Conservation (phyloP, 1,140 invertebrate genomes). For the Brachionus asplanchnoidis region DNA sequence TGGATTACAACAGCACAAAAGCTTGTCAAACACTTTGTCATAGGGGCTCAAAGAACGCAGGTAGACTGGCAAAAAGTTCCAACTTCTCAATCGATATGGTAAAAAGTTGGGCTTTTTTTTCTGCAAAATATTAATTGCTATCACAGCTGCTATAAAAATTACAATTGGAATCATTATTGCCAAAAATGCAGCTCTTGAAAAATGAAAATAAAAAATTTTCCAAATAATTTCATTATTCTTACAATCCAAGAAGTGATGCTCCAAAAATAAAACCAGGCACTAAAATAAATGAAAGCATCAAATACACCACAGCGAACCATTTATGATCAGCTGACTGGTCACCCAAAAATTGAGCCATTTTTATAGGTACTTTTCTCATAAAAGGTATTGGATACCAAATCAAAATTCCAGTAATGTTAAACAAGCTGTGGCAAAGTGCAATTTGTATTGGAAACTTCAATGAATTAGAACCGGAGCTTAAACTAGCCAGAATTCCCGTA, state of each 20-base stretch:
- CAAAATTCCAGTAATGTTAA: conserved; percentile 64
- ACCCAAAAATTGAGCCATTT: conserved; percentile 60
- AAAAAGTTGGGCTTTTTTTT: background rate
- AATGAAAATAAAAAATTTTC: background rate
- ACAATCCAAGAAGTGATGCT: conserved; percentile 52
- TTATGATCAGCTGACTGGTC: conserved; percentile 60
- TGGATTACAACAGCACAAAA: background rate
- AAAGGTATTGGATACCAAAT: conserved; percentile 64
- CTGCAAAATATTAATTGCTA: conserved; percentile 9
- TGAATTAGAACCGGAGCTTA: conserved; percentile 52
- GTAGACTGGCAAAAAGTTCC: conserved; percentile 24
- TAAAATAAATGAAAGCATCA: conserved; percentile 60
- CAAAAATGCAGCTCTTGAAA: background rate
- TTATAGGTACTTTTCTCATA: conserved; percentile 60
- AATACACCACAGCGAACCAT: conserved; percentile 63
- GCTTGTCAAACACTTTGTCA: background rate
- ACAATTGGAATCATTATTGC: background rate
- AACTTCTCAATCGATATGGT: background rate
- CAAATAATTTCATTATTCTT: conserved; percentile 36
- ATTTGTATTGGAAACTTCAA: conserved; percentile 60
- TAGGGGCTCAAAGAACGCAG: conserved; percentile 28
- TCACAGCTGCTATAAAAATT: background rate
- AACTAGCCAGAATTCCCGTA: conserved; percentile 60
- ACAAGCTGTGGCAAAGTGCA: conserved; percentile 64
- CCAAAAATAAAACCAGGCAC: conserved; percentile 59